These are phyloP conservation scores for Silurus lanzhouensis DNA, from an alignment of 2,797 vertebrate genomes.

Conservation along the genomic window DNA sequence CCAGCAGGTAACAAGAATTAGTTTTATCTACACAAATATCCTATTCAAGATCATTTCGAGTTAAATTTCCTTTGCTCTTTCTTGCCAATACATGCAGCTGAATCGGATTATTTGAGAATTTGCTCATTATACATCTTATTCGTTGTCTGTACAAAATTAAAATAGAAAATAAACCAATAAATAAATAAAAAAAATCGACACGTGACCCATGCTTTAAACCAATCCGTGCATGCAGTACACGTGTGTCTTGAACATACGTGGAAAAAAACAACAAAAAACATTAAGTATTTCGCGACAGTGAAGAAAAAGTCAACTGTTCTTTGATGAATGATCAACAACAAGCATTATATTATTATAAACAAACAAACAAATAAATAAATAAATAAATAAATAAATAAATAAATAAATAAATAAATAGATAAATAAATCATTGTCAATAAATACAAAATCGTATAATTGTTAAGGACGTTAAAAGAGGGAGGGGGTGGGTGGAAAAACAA, in stretches of 20 bases:
- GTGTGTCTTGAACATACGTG: constrained; percentile 56
- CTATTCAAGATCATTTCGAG: constrained; percentile 77
- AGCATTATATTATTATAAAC: constrained; percentile 63
- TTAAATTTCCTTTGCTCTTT: constrained; percentile 75
- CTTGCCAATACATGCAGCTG: constrained; percentile 84
- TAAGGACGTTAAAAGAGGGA: constrained; percentile 30
- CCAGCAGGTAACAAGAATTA: constrained; percentile 95
- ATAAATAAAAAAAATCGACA: constrained; percentile 55
- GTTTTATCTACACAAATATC: constrained; percentile 86
- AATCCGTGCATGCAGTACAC: constrained; percentile 64
- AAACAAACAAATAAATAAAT: constrained; percentile 54
- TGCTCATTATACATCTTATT: constrained; percentile 58
- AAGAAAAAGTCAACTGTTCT: constrained; percentile 22
- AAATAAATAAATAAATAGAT: background rate
- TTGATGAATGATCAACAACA: constrained; percentile 61
- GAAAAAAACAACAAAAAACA: background rate
- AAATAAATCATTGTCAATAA: constrained; percentile 3
- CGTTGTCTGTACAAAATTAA: constrained; percentile 53
- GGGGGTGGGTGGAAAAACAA: background rate
- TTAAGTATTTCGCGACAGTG: constrained; percentile 18
- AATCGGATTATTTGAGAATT: constrained; percentile 63
- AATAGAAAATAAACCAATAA: constrained; percentile 31
- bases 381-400: background rate
- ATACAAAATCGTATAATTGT: background rate
- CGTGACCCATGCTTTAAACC: constrained; percentile 67